phyloP scores from a whole-genome alignment of 2,797 vertebrate species.

The Eulemur rubriventer region DNA sequence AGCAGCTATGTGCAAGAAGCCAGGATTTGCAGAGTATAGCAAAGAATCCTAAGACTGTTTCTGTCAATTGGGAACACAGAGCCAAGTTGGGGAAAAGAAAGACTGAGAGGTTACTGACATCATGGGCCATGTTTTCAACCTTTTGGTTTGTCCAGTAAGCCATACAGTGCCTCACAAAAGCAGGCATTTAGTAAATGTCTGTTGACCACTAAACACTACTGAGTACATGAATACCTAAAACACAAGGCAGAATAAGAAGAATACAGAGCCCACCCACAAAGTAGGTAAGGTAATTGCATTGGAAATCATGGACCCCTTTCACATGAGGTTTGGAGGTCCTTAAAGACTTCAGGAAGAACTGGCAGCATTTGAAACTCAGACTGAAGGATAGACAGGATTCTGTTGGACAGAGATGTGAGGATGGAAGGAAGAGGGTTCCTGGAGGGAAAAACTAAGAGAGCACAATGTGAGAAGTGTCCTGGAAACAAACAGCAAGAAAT shows the following conservation, averaged over 20 bases:
- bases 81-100: background rate
- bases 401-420: background rate
- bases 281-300: background rate
- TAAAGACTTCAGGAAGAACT: background rate
- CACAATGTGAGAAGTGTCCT: background rate
- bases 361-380: background rate
- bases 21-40: background rate
- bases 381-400: background rate
- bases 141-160: background rate
- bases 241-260: background rate
- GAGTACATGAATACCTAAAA: background rate
- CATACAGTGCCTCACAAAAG: background rate
- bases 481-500: background rate
- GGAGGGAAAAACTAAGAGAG: background rate
- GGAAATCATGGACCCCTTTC: background rate
- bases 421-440: background rate
- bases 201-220: background rate
- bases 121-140: background rate
- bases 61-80: background rate
- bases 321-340: background rate
- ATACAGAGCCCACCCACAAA: background rate
- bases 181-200: background rate
- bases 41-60: background rate
- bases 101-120: background rate
- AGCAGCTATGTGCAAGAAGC: background rate